Base-by-base conservation (phyloP, 2,888 invertebrate species). In the Azorinus chamasolen region DNA sequence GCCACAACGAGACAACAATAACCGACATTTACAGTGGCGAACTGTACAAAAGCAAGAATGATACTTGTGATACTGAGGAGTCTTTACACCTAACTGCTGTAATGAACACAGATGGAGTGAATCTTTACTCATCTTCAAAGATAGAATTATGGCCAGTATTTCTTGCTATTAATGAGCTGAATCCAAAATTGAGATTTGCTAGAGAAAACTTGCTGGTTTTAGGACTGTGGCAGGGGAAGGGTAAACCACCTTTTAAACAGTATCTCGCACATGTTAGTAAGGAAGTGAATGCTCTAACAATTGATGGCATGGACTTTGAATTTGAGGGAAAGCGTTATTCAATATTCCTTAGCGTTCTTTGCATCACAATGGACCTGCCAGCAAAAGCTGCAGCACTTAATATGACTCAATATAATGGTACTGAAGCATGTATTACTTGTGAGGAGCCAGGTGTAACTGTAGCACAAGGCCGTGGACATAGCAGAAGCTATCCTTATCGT, bases 161-260 rank as follows among this genome's bases (percentile, higher is more conserved):
- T 46, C 25, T 68, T 10, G 68, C 68, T 12, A 54, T 72, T 20
- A 72, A 65, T 65, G 65, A 72, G 37, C 32, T 72, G 12, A 37
- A 32, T 45, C 72, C 72, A 43, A n/a, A 8, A 18, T 12, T 22
- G 1, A 65, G 65, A 53, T 68, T 68, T 58, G 50, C 68, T 39
- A 50, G 79, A 46, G 72, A 72, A 37, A 79, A 79, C 18, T 22
- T 72, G 8, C 8, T 82, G 4, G 41, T 82, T 6, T 62, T 43
- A 12, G 75, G 55, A 0, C 64, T 82, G n/a, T 82, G 78, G 82
- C 82, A 82, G 37, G 82, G 78, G 0, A 82, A 79, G 55, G 76
- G 55, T 54, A 76, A 72, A n/a, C 76, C 79, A 16, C 76, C 82
- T 32, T 79, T 79, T 54, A 6, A 43, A 32, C 6, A 18, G 51